These are phyloP conservation scores for Micrasema minimum DNA, from an alignment of 1,140 invertebrate species.

Conservation along the genomic window DNA sequence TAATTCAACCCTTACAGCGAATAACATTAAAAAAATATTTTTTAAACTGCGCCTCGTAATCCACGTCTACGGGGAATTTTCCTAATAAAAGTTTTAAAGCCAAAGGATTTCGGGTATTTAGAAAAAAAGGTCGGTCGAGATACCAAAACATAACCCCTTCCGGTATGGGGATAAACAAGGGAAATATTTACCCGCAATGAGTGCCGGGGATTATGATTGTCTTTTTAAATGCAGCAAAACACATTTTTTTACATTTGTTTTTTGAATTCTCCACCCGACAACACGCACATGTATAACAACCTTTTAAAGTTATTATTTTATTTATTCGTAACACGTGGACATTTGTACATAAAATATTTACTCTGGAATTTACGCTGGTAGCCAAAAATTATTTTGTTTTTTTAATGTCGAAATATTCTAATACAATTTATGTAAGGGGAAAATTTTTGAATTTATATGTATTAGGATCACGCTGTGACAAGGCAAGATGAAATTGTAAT, in stretches of 20 bases:
- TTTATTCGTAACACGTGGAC: constrained; percentile 18
- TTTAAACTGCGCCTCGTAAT: constrained; percentile 50
- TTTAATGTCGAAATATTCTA: no score
- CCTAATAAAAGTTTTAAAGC: constrained; percentile 55
- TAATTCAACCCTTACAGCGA: constrained; percentile 33
- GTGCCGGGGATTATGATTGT: constrained; percentile 48
- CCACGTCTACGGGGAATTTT: constrained; percentile 50
- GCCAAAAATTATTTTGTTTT: no score
- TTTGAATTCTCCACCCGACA: background rate
- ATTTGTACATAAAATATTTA: constrained; percentile 22
- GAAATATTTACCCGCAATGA: constrained; percentile 51
- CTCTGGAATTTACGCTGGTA: constrained; percentile 4
- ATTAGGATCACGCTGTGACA: no score
- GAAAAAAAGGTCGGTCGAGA: constrained; percentile 48
- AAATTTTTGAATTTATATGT: no score
- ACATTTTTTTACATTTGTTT: constrained; percentile 34
- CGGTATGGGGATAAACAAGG: constrained; percentile 44
- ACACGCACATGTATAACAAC: background rate
- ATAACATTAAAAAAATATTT: constrained; percentile 49
- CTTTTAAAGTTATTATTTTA: constrained; percentile 21
- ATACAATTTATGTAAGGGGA: no score
- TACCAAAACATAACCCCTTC: constrained; percentile 44
- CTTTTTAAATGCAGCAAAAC: constrained; percentile 42
- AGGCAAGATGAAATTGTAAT: no score
- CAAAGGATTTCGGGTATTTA: constrained; percentile 52